These are phyloP conservation scores for Coendou prehensilis DNA, from an alignment of 2,797 vertebrate genomes.

Conservation along the genomic window DNA sequence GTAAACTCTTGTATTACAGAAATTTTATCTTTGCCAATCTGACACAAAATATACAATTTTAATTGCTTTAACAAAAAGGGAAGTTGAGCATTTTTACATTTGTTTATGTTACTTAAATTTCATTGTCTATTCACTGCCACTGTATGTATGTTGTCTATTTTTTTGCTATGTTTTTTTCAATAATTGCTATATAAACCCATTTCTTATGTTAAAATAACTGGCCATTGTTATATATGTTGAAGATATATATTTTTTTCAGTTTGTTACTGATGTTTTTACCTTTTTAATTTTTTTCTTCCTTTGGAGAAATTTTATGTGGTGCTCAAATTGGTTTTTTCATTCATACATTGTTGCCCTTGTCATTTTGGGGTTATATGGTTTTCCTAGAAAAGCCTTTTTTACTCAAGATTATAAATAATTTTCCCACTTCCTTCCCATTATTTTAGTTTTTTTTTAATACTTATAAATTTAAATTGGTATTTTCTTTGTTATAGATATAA, in stretches of 20 bases:
- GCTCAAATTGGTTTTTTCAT: background rate
- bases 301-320: background rate
- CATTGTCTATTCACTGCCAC: background rate
- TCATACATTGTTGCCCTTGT: background rate
- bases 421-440: background rate
- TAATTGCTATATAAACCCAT: background rate
- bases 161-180: background rate
- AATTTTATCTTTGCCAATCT: background rate
- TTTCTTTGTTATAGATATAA: background rate
- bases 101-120: background rate
- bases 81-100: background rate
- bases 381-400: background rate
- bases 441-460: background rate
- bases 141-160: background rate
- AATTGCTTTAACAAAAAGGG: conserved; percentile 34
- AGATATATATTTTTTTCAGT: background rate
- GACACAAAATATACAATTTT: background rate
- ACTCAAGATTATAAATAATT: background rate
- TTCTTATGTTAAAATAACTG: background rate
- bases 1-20: background rate
- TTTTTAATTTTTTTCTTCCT: conserved; percentile 7
- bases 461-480: background rate
- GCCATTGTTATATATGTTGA: background rate
- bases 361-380: background rate
- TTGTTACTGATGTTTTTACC: background rate